Percentiles rank a stretch among this genome's conserved stretches.
phyloP scores from a whole-genome alignment of 2,113 vertebrate genomes.

The Entelurus aequoreus region DNA sequence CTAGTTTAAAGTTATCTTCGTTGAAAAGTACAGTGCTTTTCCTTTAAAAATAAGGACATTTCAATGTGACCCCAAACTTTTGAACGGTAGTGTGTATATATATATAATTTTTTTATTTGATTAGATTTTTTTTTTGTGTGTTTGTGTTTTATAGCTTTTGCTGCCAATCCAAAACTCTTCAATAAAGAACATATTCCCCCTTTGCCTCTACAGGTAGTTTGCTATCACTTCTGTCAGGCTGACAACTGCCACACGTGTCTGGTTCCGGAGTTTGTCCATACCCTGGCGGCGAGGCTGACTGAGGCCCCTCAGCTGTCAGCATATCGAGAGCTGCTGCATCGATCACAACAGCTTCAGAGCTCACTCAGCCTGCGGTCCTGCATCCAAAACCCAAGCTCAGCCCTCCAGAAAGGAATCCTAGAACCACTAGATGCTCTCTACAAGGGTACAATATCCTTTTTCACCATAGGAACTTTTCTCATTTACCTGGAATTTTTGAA shows the following conservation, averaged over 20 bases:
- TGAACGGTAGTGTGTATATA: too few species aligned
- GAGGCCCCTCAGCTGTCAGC: constrained; percentile 84
- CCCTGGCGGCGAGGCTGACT: constrained; percentile 89
- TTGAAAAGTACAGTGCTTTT: too few species aligned
- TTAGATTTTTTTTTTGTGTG: too few species aligned
- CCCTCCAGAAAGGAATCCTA: constrained; percentile 86
- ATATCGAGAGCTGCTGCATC: constrained; percentile 87
- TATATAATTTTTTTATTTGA: too few species aligned
- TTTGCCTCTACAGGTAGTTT: constrained; percentile 79
- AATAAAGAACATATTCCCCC: background rate
- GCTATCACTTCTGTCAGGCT: constrained; percentile 97
- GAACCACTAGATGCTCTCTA: constrained; percentile 87
- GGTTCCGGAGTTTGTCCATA: constrained; percentile 96
- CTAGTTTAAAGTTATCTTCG: too few species aligned
- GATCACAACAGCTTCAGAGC: constrained; percentile 89
- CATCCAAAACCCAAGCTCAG: constrained; percentile 89
- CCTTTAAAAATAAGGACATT: too few species aligned
- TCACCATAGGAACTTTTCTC: too few species aligned
- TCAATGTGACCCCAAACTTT: too few species aligned
- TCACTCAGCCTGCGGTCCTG: constrained; percentile 90
- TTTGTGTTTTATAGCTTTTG: too few species aligned
- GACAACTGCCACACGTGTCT: constrained; percentile 97
- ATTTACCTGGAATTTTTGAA: too few species aligned
- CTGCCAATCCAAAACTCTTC: too few species aligned
- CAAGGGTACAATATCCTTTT: constrained; percentile 73